phyloP scores from a whole-genome alignment of 2,797 vertebrate species.

The Falco novaeseelandiae region DNA sequence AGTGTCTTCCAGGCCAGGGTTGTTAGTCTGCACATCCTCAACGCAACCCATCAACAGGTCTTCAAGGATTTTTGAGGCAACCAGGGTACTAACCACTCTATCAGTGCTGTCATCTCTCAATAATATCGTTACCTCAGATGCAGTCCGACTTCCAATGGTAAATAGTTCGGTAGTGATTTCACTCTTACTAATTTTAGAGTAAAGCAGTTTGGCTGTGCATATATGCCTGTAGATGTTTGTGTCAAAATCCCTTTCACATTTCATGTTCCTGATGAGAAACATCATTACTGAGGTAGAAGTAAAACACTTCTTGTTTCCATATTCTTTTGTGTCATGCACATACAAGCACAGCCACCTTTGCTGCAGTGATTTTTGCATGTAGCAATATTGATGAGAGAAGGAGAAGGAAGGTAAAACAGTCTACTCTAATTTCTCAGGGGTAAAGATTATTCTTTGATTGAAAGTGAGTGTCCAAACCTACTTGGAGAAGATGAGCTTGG shows the following conservation, averaged over 20 bases:
- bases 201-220: neutral
- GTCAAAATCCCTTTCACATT: neutral
- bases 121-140: neutral
- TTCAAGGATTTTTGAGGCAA: neutral
- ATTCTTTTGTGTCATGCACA: fast-evolving
- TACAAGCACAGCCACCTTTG: neutral
- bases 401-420: neutral
- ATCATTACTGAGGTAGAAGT: neutral
- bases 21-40: neutral
- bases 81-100: neutral
- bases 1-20: neutral
- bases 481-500: neutral
- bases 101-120: neutral
- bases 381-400: neutral
- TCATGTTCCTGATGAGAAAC: neutral
- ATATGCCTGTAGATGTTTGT: neutral
- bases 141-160: neutral
- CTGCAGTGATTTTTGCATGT: neutral
- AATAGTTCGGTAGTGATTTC: neutral
- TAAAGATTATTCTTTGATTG: neutral
- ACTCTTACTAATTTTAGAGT: neutral
- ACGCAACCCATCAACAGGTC: neutral
- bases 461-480: neutral
- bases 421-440: neutral
- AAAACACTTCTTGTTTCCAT: neutral